A percentile compares a stretch with the other conserved stretches of the same genome.
phyloP scores from a whole-genome alignment of 2,113 vertebrate species.

The Dasyprocta punctata region DNA sequence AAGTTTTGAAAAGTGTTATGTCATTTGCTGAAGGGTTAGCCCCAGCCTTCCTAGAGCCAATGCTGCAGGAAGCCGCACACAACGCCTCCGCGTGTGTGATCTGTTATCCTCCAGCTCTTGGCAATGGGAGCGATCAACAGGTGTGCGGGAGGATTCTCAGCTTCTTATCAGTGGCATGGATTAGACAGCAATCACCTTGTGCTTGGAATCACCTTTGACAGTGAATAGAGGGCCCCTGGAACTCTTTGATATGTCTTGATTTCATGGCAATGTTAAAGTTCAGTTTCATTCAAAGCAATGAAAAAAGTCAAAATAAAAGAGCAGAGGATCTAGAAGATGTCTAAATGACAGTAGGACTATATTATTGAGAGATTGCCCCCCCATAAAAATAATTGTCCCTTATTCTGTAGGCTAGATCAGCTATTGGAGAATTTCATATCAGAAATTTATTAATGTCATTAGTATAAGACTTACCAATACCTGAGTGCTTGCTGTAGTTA shows the following conservation, averaged over 20 bases:
- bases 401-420: not conserved
- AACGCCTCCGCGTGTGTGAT: not conserved
- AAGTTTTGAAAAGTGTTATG: not conserved
- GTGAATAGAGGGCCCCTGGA: not conserved
- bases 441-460: not conserved
- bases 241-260: not conserved
- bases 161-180: not conserved
- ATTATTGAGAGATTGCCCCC: not conserved
- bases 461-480: not conserved
- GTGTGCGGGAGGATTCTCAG: not conserved
- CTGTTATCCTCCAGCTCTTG: not conserved
- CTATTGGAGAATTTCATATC: not conserved
- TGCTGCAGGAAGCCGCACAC: not conserved
- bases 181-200: not conserved
- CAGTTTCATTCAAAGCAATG: not conserved
- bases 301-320: not conserved
- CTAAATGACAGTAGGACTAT: not conserved
- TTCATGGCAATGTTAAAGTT: not conserved
- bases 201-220: not conserved
- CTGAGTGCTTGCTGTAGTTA: not conserved
- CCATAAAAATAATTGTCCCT: not conserved
- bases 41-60: not conserved
- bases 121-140: not conserved
- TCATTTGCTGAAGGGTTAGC: not conserved
- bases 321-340: not conserved